phyloP scores from a whole-genome alignment of 2,888 invertebrate species.

The Pristionchus entomophagus region DNA sequence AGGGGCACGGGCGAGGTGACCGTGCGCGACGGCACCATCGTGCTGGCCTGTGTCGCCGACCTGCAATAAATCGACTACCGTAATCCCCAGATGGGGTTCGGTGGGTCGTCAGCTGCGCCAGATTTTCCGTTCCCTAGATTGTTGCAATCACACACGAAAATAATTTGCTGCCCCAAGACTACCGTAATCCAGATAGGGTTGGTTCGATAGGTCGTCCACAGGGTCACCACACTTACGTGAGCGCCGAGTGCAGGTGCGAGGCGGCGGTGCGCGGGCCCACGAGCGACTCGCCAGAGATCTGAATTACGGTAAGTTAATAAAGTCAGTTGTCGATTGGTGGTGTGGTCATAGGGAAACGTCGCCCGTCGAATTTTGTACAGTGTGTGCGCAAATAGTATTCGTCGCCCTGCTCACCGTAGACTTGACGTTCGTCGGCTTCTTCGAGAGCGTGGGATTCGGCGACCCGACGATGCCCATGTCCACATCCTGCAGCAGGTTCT shows the following conservation, averaged over 20 bases:
- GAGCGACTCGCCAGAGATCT: constrained; percentile 19
- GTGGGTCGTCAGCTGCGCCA: background rate
- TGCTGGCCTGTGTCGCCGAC: background rate
- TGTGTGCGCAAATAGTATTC: no score
- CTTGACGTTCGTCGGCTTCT: background rate
- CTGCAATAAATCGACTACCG: background rate
- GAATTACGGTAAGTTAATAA: background rate
- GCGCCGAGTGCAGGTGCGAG: background rate
- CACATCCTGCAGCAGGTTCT: constrained; percentile 12
- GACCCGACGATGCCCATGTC: constrained; percentile 13
- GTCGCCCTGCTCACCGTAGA: background rate
- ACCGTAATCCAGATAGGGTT: background rate
- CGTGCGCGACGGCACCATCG: background rate
- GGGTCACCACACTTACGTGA: constrained; percentile 18
- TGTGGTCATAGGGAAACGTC: no score
- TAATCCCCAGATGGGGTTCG: background rate
- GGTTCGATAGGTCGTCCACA: no score
- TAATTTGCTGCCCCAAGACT: no score
- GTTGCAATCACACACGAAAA: no score
- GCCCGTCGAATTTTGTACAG: no score
- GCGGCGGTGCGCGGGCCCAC: constrained; percentile 1
- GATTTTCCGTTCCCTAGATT: no score
- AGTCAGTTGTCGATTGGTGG: background rate
- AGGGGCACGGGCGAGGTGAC: background rate
- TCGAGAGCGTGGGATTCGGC: constrained; percentile 33